Evolutionary conservation across 2,888 invertebrate genomes (phyloP).

Genomic region (Clivina fossor): DNA sequence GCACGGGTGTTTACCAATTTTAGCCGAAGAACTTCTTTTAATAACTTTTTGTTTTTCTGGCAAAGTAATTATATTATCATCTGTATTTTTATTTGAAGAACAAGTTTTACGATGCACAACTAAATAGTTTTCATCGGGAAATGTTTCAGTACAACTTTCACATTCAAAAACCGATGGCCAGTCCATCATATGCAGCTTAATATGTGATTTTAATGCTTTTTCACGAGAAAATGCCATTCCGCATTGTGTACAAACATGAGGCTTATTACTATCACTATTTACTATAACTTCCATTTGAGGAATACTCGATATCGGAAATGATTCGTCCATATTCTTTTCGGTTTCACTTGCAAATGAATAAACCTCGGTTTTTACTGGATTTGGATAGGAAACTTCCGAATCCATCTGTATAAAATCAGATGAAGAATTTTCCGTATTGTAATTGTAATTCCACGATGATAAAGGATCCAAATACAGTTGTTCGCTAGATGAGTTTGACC

Average conservation of each 20-base stretch:
- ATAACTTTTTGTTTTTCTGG: neutral
- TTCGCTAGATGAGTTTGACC: constrained; percentile 3
- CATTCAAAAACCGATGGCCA: constrained; percentile 51
- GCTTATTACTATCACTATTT: constrained; percentile 44
- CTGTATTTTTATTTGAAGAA: constrained; percentile 41
- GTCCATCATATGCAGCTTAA: constrained; percentile 41
- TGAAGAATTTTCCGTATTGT: neutral
- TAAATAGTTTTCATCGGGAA: constrained; percentile 52
- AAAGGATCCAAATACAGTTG: constrained; percentile 3
- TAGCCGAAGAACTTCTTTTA: constrained; percentile 7
- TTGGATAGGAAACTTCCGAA: neutral
- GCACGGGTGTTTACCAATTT: constrained; percentile 52
- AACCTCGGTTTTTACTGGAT: constrained; percentile 24
- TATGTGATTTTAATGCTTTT: constrained; percentile 53
- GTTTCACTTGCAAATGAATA: constrained; percentile 34
- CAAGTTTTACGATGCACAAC: constrained; percentile 51
- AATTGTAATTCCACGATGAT: constrained; percentile 12
- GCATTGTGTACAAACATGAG: constrained; percentile 52
- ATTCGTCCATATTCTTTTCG: constrained; percentile 47
- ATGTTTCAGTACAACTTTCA: constrained; percentile 55
- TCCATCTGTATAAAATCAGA: neutral
- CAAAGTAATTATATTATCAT: neutral
- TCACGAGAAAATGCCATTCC: constrained; percentile 52
- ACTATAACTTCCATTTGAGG: constrained; percentile 37
- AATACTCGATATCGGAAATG: constrained; percentile 42